A percentile compares a stretch with the other conserved stretches of the same genome.
Evolutionary conservation across 2,888 invertebrate genomes (phyloP).

Genomic region (Pseudococcus longispinus): DNA sequence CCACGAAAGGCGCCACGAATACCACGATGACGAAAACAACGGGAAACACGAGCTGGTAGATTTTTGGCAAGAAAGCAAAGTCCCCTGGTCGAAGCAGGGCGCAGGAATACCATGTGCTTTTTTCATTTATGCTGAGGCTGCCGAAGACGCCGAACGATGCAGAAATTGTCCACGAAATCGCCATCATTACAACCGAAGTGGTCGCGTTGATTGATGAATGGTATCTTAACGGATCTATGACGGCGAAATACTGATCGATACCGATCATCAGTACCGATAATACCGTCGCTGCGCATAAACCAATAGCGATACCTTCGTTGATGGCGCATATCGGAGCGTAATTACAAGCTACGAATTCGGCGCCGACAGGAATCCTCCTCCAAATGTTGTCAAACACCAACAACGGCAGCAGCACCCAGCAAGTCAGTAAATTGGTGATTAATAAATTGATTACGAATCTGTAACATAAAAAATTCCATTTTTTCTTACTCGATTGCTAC

Average conservation of each 20-base stretch:
- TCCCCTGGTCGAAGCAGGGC: neutral
- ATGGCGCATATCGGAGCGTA: slow-evolving; percentile 61
- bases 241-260: slow-evolving; percentile 72
- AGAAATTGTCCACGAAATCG: slow-evolving; percentile 66
- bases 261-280: slow-evolving; percentile 71
- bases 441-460: slow-evolving; percentile 73
- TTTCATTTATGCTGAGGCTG: slow-evolving; percentile 58
- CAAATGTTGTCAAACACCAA: slow-evolving; percentile 61
- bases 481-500: neutral
- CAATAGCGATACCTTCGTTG: slow-evolving; percentile 71
- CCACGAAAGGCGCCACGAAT: slow-evolving; percentile 67
- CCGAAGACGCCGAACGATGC: slow-evolving; percentile 64
- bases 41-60: slow-evolving; percentile 65
- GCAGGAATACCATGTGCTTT: slow-evolving; percentile 45
- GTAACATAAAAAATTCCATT: slow-evolving; percentile 62
- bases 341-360: slow-evolving; percentile 28
- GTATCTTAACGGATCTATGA: slow-evolving; percentile 72
- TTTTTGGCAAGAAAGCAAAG: slow-evolving; percentile 60
- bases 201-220: slow-evolving; percentile 68
- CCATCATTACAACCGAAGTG: slow-evolving; percentile 65
- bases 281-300: slow-evolving; percentile 69
- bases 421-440: slow-evolving; percentile 64
- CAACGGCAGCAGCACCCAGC: slow-evolving; percentile 64
- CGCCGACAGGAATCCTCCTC: neutral
- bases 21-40: slow-evolving; percentile 64